phyloP scores from a whole-genome alignment of 2,797 vertebrate species.

The Myiotriccus ornatus region DNA sequence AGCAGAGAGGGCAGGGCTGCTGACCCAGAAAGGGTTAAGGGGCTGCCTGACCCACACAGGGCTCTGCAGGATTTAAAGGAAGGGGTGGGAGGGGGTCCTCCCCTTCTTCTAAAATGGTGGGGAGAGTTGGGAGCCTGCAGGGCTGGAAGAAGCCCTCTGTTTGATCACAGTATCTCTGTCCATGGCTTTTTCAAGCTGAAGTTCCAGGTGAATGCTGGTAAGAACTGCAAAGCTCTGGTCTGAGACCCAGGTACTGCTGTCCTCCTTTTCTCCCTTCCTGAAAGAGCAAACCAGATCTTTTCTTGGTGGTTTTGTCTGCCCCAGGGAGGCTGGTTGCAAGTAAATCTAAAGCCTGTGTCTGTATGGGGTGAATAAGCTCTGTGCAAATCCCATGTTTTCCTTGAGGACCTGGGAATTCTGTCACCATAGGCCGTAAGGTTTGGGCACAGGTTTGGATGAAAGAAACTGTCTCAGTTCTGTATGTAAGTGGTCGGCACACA shows the following conservation, averaged over 20 bases:
- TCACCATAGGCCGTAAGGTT: rapidly evolving
- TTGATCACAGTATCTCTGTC: too few relatives aligned
- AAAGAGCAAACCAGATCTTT: too few relatives aligned
- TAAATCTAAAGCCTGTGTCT: neutral
- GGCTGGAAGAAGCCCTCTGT: neutral
- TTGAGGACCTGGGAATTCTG: neutral
- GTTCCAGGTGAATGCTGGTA: neutral
- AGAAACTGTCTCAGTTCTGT: neutral
- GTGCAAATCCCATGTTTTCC: neutral
- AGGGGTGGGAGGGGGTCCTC: rapidly evolving
- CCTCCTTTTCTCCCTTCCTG: neutral
- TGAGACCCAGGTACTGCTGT: neutral
- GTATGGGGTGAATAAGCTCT: neutral
- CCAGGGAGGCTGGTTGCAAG: neutral
- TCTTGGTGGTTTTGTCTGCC: neutral
- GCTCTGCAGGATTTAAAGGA: neutral
- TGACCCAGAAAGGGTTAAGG: neutral
- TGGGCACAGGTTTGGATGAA: neutral
- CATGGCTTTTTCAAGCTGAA: neutral
- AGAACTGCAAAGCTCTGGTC: neutral
- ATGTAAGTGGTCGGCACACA: neutral
- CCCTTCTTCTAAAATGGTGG: rapidly evolving
- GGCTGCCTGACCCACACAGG: too few relatives aligned
- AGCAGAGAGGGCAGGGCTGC: neutral
- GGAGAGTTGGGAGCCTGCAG: rapidly evolving